Percentiles rank a stretch among this genome's conserved stretches.
Conservation (phyloP, 2,888 invertebrate species). For the Drosophila rellima region DNA sequence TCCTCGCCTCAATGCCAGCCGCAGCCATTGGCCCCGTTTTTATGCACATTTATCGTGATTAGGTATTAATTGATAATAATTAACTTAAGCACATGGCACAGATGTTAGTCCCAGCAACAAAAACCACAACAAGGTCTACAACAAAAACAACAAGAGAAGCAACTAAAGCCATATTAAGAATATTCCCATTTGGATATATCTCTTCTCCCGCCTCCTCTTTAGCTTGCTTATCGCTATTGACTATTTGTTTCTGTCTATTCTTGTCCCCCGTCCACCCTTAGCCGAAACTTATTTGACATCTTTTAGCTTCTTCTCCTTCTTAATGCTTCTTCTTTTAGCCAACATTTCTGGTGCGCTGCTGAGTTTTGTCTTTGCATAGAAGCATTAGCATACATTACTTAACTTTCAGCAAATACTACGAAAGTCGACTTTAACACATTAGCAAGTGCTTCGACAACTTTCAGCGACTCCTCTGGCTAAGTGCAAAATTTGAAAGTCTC, state of each 20-base stretch:
- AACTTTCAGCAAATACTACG: constrained; percentile 20
- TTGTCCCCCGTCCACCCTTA: background rate
- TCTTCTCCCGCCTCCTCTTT: background rate
- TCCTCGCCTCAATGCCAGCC: background rate
- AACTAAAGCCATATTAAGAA: constrained; percentile 56
- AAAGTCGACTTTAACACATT: constrained; percentile 11
- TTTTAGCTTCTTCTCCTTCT: background rate
- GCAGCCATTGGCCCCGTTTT: constrained; percentile 57
- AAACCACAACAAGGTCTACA: constrained; percentile 9
- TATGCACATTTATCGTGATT: constrained; percentile 80
- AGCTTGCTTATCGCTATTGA: constrained; percentile 44
- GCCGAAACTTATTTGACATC: constrained; percentile 9
- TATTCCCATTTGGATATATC: constrained; percentile 39
- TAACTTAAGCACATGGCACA: constrained; percentile 77
- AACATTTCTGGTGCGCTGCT: background rate
- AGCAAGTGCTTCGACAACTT: constrained; percentile 11
- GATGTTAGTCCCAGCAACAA: constrained; percentile 42
- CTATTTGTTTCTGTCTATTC: constrained; percentile 33
- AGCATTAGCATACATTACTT: constrained; percentile 32
- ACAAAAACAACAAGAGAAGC: constrained; percentile 18
- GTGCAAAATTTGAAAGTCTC: constrained; percentile 1
- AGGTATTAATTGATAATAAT: constrained; percentile 80
- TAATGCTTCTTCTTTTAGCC: background rate
- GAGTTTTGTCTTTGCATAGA: constrained; percentile 16
- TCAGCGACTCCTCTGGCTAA: background rate